Conservation (phyloP, 1,140 invertebrate genomes). For the Rhagoletis zephyria region DNA sequence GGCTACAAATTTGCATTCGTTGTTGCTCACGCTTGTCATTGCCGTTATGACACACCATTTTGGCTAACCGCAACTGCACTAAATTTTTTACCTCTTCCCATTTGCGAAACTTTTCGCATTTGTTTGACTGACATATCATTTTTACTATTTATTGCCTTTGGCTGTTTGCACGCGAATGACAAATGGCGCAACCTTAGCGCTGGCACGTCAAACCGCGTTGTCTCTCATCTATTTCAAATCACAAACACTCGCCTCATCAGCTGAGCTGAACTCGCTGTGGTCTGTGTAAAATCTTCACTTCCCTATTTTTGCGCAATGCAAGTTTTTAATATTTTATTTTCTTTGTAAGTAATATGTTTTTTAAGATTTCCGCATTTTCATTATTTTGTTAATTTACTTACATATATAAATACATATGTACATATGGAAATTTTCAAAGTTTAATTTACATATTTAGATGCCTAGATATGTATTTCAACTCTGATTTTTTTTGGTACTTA, state of each 20-base stretch:
- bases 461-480: no score
- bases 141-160: neutral
- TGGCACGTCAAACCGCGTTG: neutral
- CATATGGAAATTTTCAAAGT: no score
- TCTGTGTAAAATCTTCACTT: neutral
- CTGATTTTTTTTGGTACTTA: no score
- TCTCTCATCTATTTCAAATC: neutral
- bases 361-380: no score
- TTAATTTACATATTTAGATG: no score
- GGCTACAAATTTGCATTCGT: neutral
- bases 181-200: slow-evolving; percentile 7
- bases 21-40: neutral
- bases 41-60: neutral
- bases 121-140: neutral
- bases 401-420: no score
- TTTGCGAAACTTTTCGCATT: neutral
- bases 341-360: no score
- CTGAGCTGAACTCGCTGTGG: neutral
- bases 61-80: neutral
- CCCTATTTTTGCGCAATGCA: no score
- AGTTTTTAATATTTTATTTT: no score
- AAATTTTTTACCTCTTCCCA: neutral
- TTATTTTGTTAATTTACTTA: no score
- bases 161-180: neutral
- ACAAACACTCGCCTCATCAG: neutral